These are phyloP conservation scores for Cladorhizidae sp. DNA, from an alignment of 37 sponge, comb jelly and placozoan genomes.

Conservation along the genomic window DNA sequence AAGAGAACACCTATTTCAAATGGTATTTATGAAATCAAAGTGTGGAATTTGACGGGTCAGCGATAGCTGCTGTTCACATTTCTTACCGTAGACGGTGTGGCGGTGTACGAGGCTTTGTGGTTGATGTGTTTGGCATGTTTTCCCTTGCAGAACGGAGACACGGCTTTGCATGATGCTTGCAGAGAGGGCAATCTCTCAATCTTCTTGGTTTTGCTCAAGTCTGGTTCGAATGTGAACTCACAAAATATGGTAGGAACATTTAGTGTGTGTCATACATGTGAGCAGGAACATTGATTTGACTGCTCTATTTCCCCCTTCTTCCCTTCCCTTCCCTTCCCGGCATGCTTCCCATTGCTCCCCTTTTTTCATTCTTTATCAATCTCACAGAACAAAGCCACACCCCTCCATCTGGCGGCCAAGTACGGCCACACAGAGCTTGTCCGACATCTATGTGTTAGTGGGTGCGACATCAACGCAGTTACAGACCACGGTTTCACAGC, in stretches of 20 bases:
- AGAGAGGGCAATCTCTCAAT: constrained; percentile 79
- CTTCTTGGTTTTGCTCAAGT: constrained; percentile 74
- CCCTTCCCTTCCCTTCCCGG: not conserved
- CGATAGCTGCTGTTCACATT: too few relatives aligned
- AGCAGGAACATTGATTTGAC: not conserved
- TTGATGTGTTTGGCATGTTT: too few relatives aligned
- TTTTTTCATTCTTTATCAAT: not conserved
- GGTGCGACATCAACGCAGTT: constrained; percentile 64
- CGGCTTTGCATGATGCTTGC: constrained; percentile 85
- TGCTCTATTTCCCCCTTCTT: not conserved
- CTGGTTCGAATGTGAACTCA: constrained; percentile 64
- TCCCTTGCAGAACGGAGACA: constrained; percentile 67
- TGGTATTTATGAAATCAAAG: too few relatives aligned
- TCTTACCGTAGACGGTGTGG: not conserved
- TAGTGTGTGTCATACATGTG: not conserved
- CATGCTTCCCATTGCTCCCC: not conserved
- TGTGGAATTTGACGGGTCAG: too few relatives aligned
- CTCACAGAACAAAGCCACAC: constrained; percentile 63
- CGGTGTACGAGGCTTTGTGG: not conserved
- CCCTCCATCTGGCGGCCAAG: constrained; percentile 87
- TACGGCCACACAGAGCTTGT: constrained; percentile 82
- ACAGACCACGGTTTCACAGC: constrained; percentile 77
- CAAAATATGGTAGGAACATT: constrained; percentile 55
- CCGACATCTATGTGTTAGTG: constrained; percentile 70
- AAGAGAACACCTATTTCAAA: not conserved